A percentile compares a stretch with the other conserved stretches of the same genome.
phyloP scores from a whole-genome alignment of 2,797 vertebrate species.

The Acrossocheilus wenchowensis region DNA sequence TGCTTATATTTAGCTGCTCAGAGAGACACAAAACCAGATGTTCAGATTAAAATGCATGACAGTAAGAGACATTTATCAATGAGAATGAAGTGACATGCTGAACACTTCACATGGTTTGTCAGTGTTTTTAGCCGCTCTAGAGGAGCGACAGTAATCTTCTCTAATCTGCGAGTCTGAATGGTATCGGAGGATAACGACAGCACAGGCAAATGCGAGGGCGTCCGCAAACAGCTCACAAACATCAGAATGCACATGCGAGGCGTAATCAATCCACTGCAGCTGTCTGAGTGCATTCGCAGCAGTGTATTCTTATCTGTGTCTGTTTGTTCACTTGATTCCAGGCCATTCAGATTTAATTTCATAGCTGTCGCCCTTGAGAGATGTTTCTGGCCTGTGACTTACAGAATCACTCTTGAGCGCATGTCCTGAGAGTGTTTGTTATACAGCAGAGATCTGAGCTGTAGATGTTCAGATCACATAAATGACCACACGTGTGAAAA shows the following conservation, averaged over 20 bases:
- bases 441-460: not conserved
- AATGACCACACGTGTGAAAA: too few relatives aligned
- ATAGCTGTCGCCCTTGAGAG: slow-evolving; percentile 5
- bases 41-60: not conserved
- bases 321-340: slow-evolving; percentile 5
- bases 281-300: not conserved
- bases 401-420: not conserved
- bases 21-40: not conserved
- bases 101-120: slow-evolving; percentile 4
- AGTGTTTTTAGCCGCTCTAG: not conserved
- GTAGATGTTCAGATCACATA: not conserved
- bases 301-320: not conserved
- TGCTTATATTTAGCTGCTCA: not conserved
- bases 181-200: not conserved
- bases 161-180: slow-evolving; percentile 10
- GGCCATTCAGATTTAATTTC: slow-evolving; percentile 1
- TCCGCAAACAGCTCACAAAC: not conserved
- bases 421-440: not conserved
- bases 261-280: not conserved
- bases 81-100: not conserved
- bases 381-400: slow-evolving; percentile 12
- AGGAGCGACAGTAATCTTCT: slow-evolving; percentile 12
- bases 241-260: not conserved
- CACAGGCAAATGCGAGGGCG: not conserved
- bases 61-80: not conserved